Percentiles rank a stretch among this genome's conserved stretches.
These are phyloP conservation scores for Tadarida brasiliensis DNA, from an alignment of 2,797 vertebrate species.

Conservation along the genomic window DNA sequence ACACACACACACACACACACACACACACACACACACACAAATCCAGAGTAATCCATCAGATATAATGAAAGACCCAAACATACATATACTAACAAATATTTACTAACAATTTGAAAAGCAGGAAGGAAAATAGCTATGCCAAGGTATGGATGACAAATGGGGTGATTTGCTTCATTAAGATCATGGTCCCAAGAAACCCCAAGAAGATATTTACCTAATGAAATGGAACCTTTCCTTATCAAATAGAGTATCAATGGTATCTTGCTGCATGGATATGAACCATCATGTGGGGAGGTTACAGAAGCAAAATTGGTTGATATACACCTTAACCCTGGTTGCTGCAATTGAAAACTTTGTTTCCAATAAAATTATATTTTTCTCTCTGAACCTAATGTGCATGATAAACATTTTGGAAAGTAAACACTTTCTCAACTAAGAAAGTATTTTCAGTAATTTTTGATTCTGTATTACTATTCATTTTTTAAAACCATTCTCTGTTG, in stretches of 20 bases:
- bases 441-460: conserved; percentile 86
- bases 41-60: conserved; percentile 83
- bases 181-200: conserved; percentile 83
- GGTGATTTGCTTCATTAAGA: conserved; percentile 92
- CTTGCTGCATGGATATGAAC: conserved; percentile 75
- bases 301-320: conserved; percentile 72
- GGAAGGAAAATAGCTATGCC: conserved; percentile 82
- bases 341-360: conserved; percentile 81
- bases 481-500: conserved; percentile 81
- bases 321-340: conserved; percentile 81
- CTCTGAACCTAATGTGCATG: conserved; percentile 82
- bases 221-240: conserved; percentile 76
- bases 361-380: conserved; percentile 70
- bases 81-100: conserved; percentile 77
- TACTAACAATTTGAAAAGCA: conserved; percentile 83
- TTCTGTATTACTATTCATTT: conserved; percentile 83
- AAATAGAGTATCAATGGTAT: conserved; percentile 80
- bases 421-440: conserved; percentile 85
- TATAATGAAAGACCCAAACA: conserved; percentile 76
- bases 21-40: conserved; percentile 61
- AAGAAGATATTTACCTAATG: conserved; percentile 81
- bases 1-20: conserved; percentile 32
- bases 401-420: conserved; percentile 84
- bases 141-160: conserved; percentile 85
- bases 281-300: conserved; percentile 72